Evolutionary conservation across 1,140 invertebrate genomes (phyloP).

Genomic region (Acyrthosiphon pisum): DNA sequence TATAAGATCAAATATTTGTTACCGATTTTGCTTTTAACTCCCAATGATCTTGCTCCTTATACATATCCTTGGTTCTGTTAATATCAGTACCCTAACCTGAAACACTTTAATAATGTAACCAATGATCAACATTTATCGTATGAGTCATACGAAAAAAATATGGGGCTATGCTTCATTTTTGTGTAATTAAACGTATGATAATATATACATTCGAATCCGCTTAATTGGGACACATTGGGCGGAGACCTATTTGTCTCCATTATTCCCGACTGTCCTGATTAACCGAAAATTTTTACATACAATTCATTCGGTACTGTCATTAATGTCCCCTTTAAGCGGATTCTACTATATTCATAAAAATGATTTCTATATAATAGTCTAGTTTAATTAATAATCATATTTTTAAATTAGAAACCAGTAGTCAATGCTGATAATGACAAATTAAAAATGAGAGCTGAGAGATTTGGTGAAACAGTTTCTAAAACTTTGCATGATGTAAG

Average conservation of each 20-base stretch:
- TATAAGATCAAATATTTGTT: no score
- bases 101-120: neutral
- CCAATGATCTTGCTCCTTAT: neutral
- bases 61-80: neutral
- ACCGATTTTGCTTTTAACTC: neutral
- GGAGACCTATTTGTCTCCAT: no score
- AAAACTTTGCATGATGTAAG: constrained; percentile 54
- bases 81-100: neutral
- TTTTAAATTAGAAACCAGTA: constrained; percentile 39
- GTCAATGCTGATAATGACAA: constrained; percentile 38
- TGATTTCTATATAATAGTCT: neutral
- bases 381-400: neutral
- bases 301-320: no score
- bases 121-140: neutral
- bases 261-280: no score
- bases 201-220: no score
- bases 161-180: neutral
- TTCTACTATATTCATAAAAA: neutral
- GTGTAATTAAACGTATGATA: neutral
- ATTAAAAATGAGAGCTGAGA: constrained; percentile 46
- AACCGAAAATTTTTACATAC: no score
- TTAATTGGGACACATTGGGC: no score
- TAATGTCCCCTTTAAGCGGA: no score
- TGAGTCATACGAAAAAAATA: neutral
- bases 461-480: constrained; percentile 49